Percentiles rank a stretch among this genome's conserved stretches.
Evolutionary conservation across 2,888 invertebrate genomes (phyloP).

Genomic region (Chalcis sispes): DNA sequence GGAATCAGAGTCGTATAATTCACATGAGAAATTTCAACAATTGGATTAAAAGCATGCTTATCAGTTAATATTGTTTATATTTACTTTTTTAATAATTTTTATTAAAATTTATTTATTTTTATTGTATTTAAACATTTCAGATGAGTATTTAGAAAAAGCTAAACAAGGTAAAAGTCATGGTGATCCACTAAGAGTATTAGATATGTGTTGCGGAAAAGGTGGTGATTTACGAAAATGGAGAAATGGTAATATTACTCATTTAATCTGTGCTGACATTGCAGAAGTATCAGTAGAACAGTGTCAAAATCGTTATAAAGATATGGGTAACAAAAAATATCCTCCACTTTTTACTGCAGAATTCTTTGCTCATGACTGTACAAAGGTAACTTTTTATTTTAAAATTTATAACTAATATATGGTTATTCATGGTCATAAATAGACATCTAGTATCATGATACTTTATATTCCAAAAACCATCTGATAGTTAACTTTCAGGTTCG

Average conservation of each 20-base stretch:
- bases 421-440: slow-evolving; percentile 5
- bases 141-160: slow-evolving; percentile 81
- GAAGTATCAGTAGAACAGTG: slow-evolving; percentile 94
- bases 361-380: slow-evolving; percentile 94
- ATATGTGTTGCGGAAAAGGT: slow-evolving; percentile 99
- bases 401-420: background rate
- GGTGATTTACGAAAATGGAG: slow-evolving; percentile 99
- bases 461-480: slow-evolving; percentile 52
- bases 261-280: slow-evolving; percentile 96
- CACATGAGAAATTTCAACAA: slow-evolving; percentile 98
- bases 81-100: background rate
- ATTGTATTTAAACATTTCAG: slow-evolving; percentile 61
- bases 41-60: slow-evolving; percentile 98
- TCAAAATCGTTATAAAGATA: slow-evolving; percentile 86
- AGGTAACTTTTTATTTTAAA: slow-evolving; percentile 76
- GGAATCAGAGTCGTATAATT: slow-evolving; percentile 93
- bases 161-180: slow-evolving; percentile 82
- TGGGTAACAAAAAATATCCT: slow-evolving; percentile 50
- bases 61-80: slow-evolving; percentile 81
- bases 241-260: slow-evolving; percentile 86
- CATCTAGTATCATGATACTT: slow-evolving; percentile 9
- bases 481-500: slow-evolving; percentile 76
- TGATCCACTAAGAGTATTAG: slow-evolving; percentile 86
- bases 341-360: slow-evolving; percentile 89
- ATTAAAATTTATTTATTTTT: slow-evolving; percentile 1